phyloP scores from a whole-genome alignment of 2,888 invertebrate species.

The Heteromyza rotundicornis region DNA sequence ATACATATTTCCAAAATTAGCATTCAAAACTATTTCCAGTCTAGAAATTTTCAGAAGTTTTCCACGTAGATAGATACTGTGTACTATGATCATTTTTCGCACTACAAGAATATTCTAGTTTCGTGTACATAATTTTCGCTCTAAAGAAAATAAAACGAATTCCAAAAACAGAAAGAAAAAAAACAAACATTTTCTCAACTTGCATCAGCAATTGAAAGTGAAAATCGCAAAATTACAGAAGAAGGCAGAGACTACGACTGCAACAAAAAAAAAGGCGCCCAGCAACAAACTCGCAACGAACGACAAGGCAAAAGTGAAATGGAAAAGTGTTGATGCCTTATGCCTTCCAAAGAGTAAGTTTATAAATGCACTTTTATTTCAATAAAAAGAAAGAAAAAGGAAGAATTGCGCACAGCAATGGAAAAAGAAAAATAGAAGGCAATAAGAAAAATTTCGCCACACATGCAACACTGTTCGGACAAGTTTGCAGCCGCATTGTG shows the following conservation, averaged over 20 bases:
- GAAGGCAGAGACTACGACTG: neutral
- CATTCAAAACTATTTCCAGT: no score
- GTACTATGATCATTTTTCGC: no score
- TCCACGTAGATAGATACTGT: no score
- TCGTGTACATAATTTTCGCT: no score
- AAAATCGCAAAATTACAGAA: constrained; percentile 23
- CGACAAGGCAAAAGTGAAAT: constrained; percentile 16
- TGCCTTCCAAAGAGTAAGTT: constrained; percentile 8
- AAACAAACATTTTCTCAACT: neutral
- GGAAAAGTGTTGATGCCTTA: neutral
- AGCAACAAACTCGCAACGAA: constrained; percentile 1
- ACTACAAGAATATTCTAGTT: no score
- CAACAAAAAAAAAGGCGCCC: neutral
- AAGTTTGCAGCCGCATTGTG: no score
- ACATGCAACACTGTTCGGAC: no score
- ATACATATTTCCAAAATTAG: no score
- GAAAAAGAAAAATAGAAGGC: no score
- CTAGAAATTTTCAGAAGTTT: no score
- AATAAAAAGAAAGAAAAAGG: neutral
- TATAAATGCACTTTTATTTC: constrained; percentile 12
- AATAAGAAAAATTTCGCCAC: no score
- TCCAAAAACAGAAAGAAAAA: neutral
- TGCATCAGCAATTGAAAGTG: constrained; percentile 32
- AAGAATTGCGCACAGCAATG: no score
- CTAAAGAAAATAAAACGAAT: neutral